A percentile compares a stretch with the other conserved stretches of the same genome.
These are phyloP conservation scores for Taeniopygia guttata DNA, from an alignment of 2,797 vertebrate genomes.

Conservation along the genomic window DNA sequence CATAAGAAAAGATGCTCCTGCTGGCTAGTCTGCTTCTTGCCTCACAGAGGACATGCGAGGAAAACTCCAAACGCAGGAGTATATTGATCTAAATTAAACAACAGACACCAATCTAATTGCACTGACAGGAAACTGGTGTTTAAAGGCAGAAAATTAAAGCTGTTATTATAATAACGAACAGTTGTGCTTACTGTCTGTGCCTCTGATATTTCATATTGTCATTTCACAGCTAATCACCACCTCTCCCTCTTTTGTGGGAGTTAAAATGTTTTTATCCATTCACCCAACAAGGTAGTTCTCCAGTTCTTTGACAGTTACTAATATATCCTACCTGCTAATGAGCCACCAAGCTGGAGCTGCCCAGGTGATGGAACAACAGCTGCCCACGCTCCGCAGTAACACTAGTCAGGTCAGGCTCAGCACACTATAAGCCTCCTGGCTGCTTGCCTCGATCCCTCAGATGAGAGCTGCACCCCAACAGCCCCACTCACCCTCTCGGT, in stretches of 20 bases:
- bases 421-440: not conserved
- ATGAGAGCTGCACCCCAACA: fast-evolving
- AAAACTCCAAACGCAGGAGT: conserved; percentile 36
- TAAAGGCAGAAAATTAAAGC: conserved; percentile 71
- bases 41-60: not conserved
- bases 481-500: fast-evolving
- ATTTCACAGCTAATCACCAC: conserved; percentile 59
- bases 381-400: not conserved
- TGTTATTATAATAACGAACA: conserved; percentile 72
- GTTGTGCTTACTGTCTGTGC: conserved; percentile 66
- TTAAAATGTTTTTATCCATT: conserved; percentile 61
- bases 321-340: conserved; percentile 59
- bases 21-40: not conserved
- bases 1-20: not conserved
- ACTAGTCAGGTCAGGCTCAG: not conserved
- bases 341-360: not conserved
- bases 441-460: fast-evolving
- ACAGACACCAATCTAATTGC: conserved; percentile 49
- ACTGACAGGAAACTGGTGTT: conserved; percentile 62
- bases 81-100: conserved; percentile 70
- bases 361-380: conserved; percentile 4
- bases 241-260: conserved; percentile 56
- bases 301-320: conserved; percentile 44
- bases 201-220: conserved; percentile 68
- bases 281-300: conserved; percentile 45